Evolutionary conservation across 1,140 invertebrate species (phyloP), one percentile per base, ranked within the genome.

Genomic region (Zaprionus inermis): DNA sequence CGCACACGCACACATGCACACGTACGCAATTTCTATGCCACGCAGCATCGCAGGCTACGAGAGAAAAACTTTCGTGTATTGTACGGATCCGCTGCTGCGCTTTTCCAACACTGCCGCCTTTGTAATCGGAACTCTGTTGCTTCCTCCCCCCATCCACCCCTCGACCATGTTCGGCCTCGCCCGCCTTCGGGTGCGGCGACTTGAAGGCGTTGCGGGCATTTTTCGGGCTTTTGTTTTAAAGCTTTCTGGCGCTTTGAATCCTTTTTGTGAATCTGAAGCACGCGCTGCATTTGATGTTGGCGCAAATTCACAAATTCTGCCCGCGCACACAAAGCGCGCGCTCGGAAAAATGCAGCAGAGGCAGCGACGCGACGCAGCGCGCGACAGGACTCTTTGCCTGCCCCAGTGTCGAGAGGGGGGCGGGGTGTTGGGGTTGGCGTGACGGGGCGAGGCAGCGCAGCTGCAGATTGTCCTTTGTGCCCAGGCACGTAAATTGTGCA

Each of bases 211-310:
- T 76, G 66, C 73, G 61, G 56, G 56, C 55, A 66, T 72, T 72
- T 67, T 76, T 61, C 30, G 70, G 32, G 70, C 61, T 81, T 44
- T 81, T 81, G 74, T 79, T 78, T 82, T 80, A 75, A 81, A 78
- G 61, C 61, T 66, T 81, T 77, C 76, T 70, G 64, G 59, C 51
- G 63, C 64, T 36, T 38, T 56, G 64, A 78, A 81, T 84, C 75
- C 84, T 81, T 67, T 88, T 88, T 44, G 38, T 44, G 84, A 88
- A 89, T 84, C 80, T 78, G 58, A 64, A 72, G 59, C 75, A 67
- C 61, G 67, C 79, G 73, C 69, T 89, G 83, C 79, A 88, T 82
- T 86, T 88, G 61, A 82, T 82, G 79, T 88, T 82, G 76, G 60
- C 65, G 22, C 36, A 72, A 86, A 86, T 78, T 85, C 71, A 65